phyloP scores from a whole-genome alignment of 2,888 invertebrate genomes.

The Nemurella pictetii region DNA sequence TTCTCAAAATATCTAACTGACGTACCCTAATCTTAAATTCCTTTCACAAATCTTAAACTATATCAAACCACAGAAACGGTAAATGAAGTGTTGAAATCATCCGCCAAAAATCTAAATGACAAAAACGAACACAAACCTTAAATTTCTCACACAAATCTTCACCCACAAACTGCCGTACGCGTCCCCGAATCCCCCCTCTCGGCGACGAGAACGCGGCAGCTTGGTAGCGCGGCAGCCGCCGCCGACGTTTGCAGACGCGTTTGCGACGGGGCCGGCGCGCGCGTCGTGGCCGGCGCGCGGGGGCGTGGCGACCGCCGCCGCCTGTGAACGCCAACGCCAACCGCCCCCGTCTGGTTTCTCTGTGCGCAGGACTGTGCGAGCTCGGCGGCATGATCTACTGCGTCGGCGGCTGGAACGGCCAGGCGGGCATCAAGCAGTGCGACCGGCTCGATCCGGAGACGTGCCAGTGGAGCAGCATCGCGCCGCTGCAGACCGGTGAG shows the following conservation, averaged over 20 bases:
- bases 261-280: background rate
- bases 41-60: too few relatives aligned
- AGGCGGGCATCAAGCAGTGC: conserved; percentile 69
- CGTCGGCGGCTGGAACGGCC: conserved; percentile 80
- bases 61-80: too few relatives aligned
- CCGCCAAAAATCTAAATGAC: too few relatives aligned
- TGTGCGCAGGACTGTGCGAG: conserved; percentile 61
- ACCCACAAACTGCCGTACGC: too few relatives aligned
- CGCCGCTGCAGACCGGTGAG: conserved; percentile 67
- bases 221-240: background rate
- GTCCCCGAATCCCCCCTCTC: too few relatives aligned
- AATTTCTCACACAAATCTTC: too few relatives aligned
- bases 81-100: too few relatives aligned
- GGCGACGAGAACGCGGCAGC: background rate
- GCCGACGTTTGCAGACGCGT: conserved; percentile 19
- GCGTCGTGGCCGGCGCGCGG: background rate
- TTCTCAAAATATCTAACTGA: too few relatives aligned
- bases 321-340: background rate
- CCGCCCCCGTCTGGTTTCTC: conserved; percentile 3
- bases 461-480: conserved; percentile 68
- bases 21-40: too few relatives aligned
- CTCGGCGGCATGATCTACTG: conserved; percentile 69
- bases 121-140: too few relatives aligned
- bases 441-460: conserved; percentile 68
- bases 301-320: background rate